A percentile compares a stretch with the other conserved stretches of the same genome.
These are phyloP conservation scores for Aphidius ervi DNA, from an alignment of 1,140 invertebrate species.

Conservation along the genomic window DNA sequence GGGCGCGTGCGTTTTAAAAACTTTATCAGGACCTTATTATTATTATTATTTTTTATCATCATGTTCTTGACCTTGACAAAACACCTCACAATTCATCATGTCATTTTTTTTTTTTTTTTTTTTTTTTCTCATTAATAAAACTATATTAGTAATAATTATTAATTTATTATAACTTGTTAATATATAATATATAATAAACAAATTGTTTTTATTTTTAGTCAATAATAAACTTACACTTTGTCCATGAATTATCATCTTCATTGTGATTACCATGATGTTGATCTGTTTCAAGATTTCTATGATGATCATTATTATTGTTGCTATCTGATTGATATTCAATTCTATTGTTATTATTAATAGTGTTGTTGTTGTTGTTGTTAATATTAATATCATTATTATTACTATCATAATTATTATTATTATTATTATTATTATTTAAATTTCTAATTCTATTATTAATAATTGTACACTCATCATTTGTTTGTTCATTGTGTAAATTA, in stretches of 20 bases:
- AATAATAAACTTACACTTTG: slow-evolving; percentile 45
- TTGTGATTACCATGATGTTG: slow-evolving; percentile 35
- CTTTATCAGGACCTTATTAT: too few relatives aligned
- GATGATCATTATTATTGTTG: slow-evolving; percentile 51
- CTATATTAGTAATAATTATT: too few relatives aligned
- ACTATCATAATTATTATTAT: background rate
- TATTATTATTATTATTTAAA: too few relatives aligned
- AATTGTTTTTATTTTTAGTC: too few relatives aligned
- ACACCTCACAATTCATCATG: too few relatives aligned
- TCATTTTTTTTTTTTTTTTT: background rate
- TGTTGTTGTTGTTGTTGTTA: background rate
- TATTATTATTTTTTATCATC: too few relatives aligned
- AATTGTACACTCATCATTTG: background rate
- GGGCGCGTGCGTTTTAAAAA: too few relatives aligned
- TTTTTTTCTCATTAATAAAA: background rate
- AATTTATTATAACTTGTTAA: too few relatives aligned
- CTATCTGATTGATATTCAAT: slow-evolving; percentile 37
- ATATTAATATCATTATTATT: slow-evolving; percentile 13
- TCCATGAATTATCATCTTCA: slow-evolving; percentile 44
- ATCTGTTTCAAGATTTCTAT: slow-evolving; percentile 43
- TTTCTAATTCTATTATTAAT: background rate
- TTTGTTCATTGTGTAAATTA: slow-evolving; percentile 21
- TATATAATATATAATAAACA: too few relatives aligned
- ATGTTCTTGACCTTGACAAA: too few relatives aligned
- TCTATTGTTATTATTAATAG: slow-evolving; percentile 3